A percentile compares a stretch with the other conserved stretches of the same genome.
phyloP scores from a whole-genome alignment of 2,888 invertebrate genomes.

The Agrilus cyanescens region DNA sequence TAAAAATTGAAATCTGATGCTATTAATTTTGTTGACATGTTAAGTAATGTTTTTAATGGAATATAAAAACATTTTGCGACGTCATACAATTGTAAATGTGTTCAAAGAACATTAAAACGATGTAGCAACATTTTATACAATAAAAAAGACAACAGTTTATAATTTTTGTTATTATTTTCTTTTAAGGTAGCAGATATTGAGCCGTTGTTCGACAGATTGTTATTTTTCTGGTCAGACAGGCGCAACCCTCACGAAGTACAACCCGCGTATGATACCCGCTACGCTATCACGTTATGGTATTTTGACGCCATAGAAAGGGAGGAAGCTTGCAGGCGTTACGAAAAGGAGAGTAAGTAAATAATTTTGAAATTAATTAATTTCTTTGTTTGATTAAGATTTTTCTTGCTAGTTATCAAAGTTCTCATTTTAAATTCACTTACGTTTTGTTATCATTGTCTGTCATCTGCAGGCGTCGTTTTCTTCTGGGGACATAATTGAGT shows the following conservation, averaged over 20 bases:
- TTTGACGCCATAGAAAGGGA: conserved; percentile 76
- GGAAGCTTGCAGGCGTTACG: conserved; percentile 49
- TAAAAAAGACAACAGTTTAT: too few relatives aligned
- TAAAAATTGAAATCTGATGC: too few relatives aligned
- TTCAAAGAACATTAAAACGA: too few relatives aligned
- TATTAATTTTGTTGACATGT: too few relatives aligned
- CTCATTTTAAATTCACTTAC: not conserved
- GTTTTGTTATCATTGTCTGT: too few relatives aligned
- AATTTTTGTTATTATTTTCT: conserved; percentile 2
- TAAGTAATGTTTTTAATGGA: too few relatives aligned
- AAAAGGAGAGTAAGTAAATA: conserved; percentile 39
- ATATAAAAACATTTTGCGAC: too few relatives aligned
- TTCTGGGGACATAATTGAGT: too few relatives aligned
- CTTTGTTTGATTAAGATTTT: not conserved
- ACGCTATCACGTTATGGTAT: conserved; percentile 88
- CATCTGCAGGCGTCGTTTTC: too few relatives aligned
- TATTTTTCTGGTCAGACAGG: conserved; percentile 97
- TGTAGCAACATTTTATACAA: too few relatives aligned
- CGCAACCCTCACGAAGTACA: conserved; percentile 96
- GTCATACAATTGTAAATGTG: too few relatives aligned
- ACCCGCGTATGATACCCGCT: conserved; percentile 78
- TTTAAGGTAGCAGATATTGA: conserved; percentile 68
- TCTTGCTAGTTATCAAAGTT: not conserved
- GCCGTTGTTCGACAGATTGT: conserved; percentile 82
- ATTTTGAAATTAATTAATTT: conserved; percentile 4